phyloP scores from a whole-genome alignment of 64 coral and sea anemone species.

The Montipora capricornis region DNA sequence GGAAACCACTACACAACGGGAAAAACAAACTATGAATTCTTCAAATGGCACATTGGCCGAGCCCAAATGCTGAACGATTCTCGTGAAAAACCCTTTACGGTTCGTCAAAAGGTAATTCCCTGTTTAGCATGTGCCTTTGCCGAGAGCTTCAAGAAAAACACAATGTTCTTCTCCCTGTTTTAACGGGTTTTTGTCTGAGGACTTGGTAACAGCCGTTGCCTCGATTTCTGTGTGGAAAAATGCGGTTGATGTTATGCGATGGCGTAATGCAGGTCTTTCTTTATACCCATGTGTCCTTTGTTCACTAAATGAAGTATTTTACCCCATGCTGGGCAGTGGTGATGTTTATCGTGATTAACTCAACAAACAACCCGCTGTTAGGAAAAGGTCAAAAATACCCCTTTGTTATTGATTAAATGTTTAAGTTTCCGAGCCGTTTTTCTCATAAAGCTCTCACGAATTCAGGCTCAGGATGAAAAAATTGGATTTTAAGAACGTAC shows the following conservation, averaged over 20 bases:
- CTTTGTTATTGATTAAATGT: conserved; percentile 36
- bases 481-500: neutral
- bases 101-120: too few relatives aligned
- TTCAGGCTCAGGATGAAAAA: neutral
- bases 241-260: neutral
- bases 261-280: neutral
- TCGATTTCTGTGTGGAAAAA: conserved; percentile 56
- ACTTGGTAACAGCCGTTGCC: neutral
- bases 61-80: neutral
- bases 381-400: conserved; percentile 37
- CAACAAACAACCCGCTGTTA: conserved; percentile 59
- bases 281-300: conserved; percentile 34
- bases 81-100: neutral
- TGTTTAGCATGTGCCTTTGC: too few relatives aligned
- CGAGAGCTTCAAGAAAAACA: neutral
- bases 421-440: neutral
- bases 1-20: neutral
- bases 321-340: conserved; percentile 33
- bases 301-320: conserved; percentile 55
- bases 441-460: neutral
- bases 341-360: conserved; percentile 63
- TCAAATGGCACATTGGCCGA: neutral
- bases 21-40: conserved; percentile 54
- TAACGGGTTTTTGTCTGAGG: neutral
- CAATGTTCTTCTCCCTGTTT: neutral